Base-by-base conservation (phyloP, 1,140 invertebrate genomes). In the Conopomorpha cramerella region DNA sequence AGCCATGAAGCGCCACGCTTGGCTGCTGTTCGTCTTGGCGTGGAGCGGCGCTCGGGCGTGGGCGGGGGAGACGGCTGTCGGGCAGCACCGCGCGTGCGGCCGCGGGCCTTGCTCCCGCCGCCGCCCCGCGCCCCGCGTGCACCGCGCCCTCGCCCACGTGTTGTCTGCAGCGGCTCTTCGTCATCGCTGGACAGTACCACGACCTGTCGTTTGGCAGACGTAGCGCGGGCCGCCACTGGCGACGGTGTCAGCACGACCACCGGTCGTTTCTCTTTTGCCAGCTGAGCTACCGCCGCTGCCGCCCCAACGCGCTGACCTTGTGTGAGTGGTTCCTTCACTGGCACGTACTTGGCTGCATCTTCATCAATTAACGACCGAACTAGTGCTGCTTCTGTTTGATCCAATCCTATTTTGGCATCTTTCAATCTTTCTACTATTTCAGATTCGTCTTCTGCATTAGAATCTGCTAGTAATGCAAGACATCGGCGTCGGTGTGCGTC, bases 141-240 rank as follows among this genome's bases (percentile, higher is more conserved):
- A 11, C 28, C 3, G 30, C 17, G 26, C 30, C 49, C 18, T 30
- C 49, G 27, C 36, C 51, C 33, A 26, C 6, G 12, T 16, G 3
- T 28, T 52, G 26, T 36, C 49, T 6, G 14, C 29, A 12, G 39
- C 45, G 23, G 3, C 34, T 35, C 34, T 18, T 34, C 23, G 3
- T 17, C 16, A 8, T 13, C 13, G 44, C 42, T 12, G 16, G 30
- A 36, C 26, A 30, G 30, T 38, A 30, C 34, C 16, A 25, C 27
- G 38, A 15, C 25, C n/a, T n/a, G n/a, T n/a, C n/a, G n/a, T n/a
- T n/a, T n/a, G n/a, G n/a, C n/a, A n/a, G n/a, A n/a, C n/a, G n/a
- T n/a, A n/a, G 62, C 47, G 56, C 49, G 14, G 49, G 57, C 3
- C 57, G 48, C 41, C 38, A 46, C 23, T 27, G 14, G n/a, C n/a